Evolutionary conservation across 1,140 invertebrate genomes (phyloP).

Genomic region (Tyrophagus putrescentiae): DNA sequence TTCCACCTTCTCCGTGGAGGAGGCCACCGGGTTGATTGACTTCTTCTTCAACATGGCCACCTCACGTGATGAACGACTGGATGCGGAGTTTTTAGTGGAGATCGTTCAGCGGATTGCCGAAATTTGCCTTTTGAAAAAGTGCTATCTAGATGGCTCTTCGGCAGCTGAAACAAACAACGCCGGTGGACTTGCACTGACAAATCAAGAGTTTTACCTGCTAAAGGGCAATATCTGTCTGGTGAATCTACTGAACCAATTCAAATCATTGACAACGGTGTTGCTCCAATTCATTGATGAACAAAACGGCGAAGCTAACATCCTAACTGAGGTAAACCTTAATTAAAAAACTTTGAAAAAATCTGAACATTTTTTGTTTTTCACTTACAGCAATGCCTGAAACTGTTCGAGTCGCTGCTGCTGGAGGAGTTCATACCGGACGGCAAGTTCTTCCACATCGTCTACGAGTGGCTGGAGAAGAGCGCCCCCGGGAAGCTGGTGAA

Average conservation of each 20-base stretch:
- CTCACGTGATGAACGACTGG: slow-evolving; percentile 15
- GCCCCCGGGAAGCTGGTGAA: slow-evolving; percentile 12
- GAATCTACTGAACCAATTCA: not conserved
- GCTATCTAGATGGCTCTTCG: not conserved
- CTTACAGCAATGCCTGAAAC: slow-evolving; percentile 9
- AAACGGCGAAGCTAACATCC: not conserved
- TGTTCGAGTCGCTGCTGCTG: slow-evolving; percentile 12
- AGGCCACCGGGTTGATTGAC: slow-evolving; percentile 14
- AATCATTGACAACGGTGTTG: not conserved
- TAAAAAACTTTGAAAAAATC: not conserved
- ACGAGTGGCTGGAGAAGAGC: slow-evolving; percentile 13
- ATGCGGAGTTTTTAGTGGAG: slow-evolving; percentile 3
- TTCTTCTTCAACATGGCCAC: slow-evolving; percentile 24
- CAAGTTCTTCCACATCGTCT: slow-evolving; percentile 10
- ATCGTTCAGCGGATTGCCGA: slow-evolving; percentile 5
- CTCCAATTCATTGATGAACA: slow-evolving; percentile 1
- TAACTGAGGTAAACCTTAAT: not conserved
- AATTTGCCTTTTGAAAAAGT: slow-evolving; percentile 7
- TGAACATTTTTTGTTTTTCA: not conserved
- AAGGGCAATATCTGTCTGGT: slow-evolving; percentile 2
- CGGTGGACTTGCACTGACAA: not conserved
- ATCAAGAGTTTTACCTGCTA: not conserved
- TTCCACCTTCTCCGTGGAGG: slow-evolving; percentile 2
- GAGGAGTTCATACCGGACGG: slow-evolving; percentile 17
- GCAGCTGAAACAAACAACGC: not conserved